phyloP scores from a whole-genome alignment of 64 coral and sea anemone genomes.

The Pocillopora verrucosa region DNA sequence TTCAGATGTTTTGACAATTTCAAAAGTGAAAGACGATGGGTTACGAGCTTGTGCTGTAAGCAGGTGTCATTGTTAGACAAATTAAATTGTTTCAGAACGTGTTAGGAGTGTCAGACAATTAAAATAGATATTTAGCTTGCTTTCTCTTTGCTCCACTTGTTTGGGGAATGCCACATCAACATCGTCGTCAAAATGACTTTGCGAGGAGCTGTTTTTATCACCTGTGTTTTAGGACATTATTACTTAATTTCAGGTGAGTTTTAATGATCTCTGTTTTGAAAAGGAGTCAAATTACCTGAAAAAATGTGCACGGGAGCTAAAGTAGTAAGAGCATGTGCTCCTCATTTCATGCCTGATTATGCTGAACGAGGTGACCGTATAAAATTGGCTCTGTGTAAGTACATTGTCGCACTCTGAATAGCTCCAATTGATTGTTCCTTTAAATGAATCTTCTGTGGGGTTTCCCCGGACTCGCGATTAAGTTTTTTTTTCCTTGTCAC shows the following conservation, averaged over 20 bases:
- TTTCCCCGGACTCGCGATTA: too few species aligned
- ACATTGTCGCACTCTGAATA: too few species aligned
- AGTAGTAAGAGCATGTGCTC: too few species aligned
- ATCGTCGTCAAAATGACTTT: not conserved
- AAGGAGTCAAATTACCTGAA: not conserved
- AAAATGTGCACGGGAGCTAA: too few species aligned
- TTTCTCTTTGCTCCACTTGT: not conserved
- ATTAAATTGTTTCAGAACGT: not conserved
- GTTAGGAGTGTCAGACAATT: not conserved
- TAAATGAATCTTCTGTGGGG: too few species aligned
- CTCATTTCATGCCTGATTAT: not conserved
- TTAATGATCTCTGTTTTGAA: not conserved
- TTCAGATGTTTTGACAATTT: not conserved
- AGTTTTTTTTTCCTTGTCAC: too few species aligned
- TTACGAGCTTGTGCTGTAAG: not conserved
- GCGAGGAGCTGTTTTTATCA: not conserved
- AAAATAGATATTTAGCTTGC: not conserved
- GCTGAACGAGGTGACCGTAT: not conserved
- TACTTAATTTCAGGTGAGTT: slow-evolving; percentile 30
- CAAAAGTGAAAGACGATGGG: not conserved
- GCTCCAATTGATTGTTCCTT: too few species aligned
- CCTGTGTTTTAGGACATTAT: not conserved
- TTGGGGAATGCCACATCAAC: not conserved
- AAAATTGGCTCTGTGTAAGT: too few species aligned
- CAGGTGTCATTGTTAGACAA: not conserved